These are phyloP conservation scores for Pristionchus fissidentatus DNA, from an alignment of 2,888 invertebrate species.

Conservation along the genomic window DNA sequence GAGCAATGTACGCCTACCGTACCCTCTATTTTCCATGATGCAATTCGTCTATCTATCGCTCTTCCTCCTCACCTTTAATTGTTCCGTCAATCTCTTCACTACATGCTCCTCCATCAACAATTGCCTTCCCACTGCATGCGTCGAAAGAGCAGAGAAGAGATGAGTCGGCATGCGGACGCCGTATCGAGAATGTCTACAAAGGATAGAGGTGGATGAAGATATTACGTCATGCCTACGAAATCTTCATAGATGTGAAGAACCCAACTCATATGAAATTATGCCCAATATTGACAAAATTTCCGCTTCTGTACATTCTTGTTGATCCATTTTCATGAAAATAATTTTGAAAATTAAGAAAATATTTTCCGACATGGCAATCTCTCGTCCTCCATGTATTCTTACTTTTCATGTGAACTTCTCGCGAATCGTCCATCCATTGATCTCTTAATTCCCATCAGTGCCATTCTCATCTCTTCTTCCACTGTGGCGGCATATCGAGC, in stretches of 20 bases:
- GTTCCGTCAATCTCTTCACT: slow-evolving; percentile 49
- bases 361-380: no score
- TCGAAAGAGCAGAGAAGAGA: slow-evolving; percentile 62
- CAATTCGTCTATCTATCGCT: no score
- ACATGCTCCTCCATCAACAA: slow-evolving; percentile 51
- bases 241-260: not conserved
- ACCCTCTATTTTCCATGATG: no score
- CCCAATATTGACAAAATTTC: not conserved
- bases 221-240: not conserved
- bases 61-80: slow-evolving; percentile 42
- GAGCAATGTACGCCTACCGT: slow-evolving; percentile 46
- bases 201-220: not conserved
- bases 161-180: slow-evolving; percentile 64
- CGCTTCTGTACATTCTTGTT: no score
- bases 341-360: no score
- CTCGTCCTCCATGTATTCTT: slow-evolving; percentile 32
- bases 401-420: slow-evolving; percentile 80
- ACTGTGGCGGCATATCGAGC: slow-evolving; percentile 88
- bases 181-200: slow-evolving; percentile 47
- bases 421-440: slow-evolving; percentile 86
- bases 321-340: no score
- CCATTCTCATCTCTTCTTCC: slow-evolving; percentile 90
- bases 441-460: slow-evolving; percentile 87
- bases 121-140: slow-evolving; percentile 55
- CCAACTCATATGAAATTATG: not conserved